These are phyloP conservation scores for Drosophila austrosaltans DNA, from an alignment of 2,888 invertebrate species.

Conservation along the genomic window DNA sequence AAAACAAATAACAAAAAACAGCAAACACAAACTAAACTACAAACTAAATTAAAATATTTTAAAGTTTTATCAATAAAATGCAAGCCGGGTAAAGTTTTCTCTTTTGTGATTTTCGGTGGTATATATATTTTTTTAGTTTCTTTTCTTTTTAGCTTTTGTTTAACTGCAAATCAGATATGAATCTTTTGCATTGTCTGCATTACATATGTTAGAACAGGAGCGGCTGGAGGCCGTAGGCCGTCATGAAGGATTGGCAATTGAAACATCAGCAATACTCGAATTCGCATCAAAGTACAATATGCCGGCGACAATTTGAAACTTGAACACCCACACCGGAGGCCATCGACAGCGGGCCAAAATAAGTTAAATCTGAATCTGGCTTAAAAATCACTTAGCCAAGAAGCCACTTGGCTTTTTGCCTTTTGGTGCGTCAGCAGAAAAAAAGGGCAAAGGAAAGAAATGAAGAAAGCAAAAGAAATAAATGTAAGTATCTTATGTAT, in stretches of 20 bases:
- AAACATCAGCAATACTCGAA: constrained; percentile 82
- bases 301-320: constrained; percentile 59
- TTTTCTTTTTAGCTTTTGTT: constrained; percentile 49
- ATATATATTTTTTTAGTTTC: constrained; percentile 6
- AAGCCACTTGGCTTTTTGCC: constrained; percentile 33
- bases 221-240: background rate
- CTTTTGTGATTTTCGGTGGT: constrained; percentile 27
- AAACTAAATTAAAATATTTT: constrained; percentile 78
- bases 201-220: constrained; percentile 26
- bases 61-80: constrained; percentile 57
- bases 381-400: constrained; percentile 74
- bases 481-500: constrained; percentile 41
- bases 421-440: constrained; percentile 61
- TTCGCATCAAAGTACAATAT: constrained; percentile 60
- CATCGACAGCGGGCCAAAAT: constrained; percentile 19
- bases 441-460: constrained; percentile 24
- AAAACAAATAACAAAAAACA: constrained; percentile 26
- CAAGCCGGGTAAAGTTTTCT: constrained; percentile 68
- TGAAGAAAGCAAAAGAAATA: background rate
- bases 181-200: constrained; percentile 68
- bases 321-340: constrained; percentile 59
- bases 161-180: constrained; percentile 69
- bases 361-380: constrained; percentile 71
- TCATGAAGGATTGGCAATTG: constrained; percentile 67
- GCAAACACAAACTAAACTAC: constrained; percentile 51